These are phyloP conservation scores for Noctilio leporinus DNA, from an alignment of 2,113 vertebrate species.

Conservation along the genomic window DNA sequence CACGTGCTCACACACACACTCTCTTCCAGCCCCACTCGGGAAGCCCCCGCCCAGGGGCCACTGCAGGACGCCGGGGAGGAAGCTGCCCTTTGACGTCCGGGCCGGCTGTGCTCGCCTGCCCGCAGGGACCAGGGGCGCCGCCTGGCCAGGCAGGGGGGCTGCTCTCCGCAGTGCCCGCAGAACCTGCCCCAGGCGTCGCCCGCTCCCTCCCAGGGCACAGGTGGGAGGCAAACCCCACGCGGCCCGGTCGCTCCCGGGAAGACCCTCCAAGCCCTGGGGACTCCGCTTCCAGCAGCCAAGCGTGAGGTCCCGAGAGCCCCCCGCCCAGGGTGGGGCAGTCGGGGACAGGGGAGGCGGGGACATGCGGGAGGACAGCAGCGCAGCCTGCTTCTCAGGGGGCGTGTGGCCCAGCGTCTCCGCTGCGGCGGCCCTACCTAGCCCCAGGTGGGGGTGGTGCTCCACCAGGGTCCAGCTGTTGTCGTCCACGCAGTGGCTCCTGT, in stretches of 20 bases:
- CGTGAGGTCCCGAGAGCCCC: background rate
- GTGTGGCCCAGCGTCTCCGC: too few species aligned
- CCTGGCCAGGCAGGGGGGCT: background rate
- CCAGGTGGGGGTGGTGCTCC: conserved; percentile 95
- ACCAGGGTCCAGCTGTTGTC: conserved; percentile 98
- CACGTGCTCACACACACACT: too few species aligned
- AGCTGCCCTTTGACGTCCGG: too few species aligned
- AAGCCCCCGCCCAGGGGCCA: background rate
- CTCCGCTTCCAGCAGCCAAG: conserved; percentile 1
- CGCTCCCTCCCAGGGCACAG: conserved; percentile 18
- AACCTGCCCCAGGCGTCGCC: conserved; percentile 19
- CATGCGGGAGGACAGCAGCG: background rate
- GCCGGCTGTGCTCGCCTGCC: background rate
- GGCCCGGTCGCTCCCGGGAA: background rate
- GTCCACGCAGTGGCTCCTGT: conserved; percentile 97
- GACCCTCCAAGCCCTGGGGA: conserved; percentile 38
- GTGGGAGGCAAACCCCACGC: background rate
- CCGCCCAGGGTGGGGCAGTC: background rate
- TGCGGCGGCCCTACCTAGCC: conserved; percentile 94
- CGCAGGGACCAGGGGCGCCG: background rate
- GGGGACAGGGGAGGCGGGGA: rapidly evolving
- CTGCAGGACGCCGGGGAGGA: background rate
- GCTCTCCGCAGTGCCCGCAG: conserved; percentile 10
- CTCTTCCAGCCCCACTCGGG: too few species aligned
- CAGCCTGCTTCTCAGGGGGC: background rate